Base-by-base conservation (phyloP, 1,140 invertebrate genomes). In the Chymomyza costata region DNA sequence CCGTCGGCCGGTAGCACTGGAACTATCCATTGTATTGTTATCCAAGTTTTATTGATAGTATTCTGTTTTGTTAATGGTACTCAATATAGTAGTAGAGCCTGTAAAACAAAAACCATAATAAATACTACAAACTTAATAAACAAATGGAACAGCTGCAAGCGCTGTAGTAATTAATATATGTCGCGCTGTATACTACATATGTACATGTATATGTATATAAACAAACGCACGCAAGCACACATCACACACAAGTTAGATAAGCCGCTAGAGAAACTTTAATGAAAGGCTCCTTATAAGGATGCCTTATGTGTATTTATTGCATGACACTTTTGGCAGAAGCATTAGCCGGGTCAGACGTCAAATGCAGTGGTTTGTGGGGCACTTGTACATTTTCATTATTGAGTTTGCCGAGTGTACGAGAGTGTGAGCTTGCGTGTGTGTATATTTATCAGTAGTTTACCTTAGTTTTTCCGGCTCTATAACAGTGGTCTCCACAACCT, bases 1-100 rank as follows among this genome's bases (percentile, higher is more conserved):
- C 69, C 92, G 89, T 71, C 93, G 88, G 81, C 92, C 92, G 61
- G 90, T 90, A 65, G 91, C 88, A 54, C 87, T 87, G 61, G 85
- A 70, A 35, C 87, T 89, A 82, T 91, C 90, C 90, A 91, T 91
- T 34, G 47, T 51, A 62, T 49, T 53, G 25, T 28, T 6, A 28
- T 28, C 25, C 25, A 28, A 28, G 5, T 28, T 28, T 28, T 5
- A 28, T 28, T 5, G 5, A 10, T 28, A 6, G 25, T 10, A 5
- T 10, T 28, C 25, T 28, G 25, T 28, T 28, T 5, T 10, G 5
- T 28, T 28, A 28, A 5, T 10, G 5, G 25, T 28, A 28, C 5
- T 5, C 5, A 35, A 45, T 34, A 8, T 34, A 13, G 32, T 34
- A 13, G 11, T 8, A n/a, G 3, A 3, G 13, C 32, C 3, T 8